A percentile compares a stretch with the other conserved stretches of the same genome.
Conservation (phyloP, 2,888 invertebrate genomes). For the Cyaniris semiargus region DNA sequence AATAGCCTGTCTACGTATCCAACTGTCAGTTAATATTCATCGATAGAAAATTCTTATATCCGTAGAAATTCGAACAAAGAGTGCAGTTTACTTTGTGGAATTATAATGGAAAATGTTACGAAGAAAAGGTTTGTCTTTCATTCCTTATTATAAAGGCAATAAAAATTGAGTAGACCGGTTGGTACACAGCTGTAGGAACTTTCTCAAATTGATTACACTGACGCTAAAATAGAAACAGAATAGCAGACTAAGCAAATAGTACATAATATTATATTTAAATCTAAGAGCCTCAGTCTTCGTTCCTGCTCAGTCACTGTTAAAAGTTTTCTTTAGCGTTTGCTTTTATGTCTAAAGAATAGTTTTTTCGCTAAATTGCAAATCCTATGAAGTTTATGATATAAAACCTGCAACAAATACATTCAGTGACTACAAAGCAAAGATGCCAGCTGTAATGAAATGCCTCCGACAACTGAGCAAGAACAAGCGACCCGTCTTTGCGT, state of each 20-base stretch:
- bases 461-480: conserved; percentile 29
- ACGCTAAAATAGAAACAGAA: no score
- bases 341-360: neutral
- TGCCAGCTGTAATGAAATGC: conserved; percentile 25
- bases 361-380: neutral
- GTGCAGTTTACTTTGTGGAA: neutral
- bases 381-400: neutral
- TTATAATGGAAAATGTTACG: neutral
- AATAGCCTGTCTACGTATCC: neutral
- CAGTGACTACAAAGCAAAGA: conserved; percentile 20
- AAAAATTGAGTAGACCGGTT: neutral
- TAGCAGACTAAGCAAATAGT: no score
- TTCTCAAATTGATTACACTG: no score
- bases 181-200: no score
- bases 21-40: conserved; percentile 2
- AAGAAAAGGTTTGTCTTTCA: neutral
- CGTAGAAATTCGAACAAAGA: neutral
- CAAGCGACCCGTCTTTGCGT: conserved; percentile 38
- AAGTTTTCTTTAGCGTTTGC: neutral
- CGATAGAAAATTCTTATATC: conserved; percentile 1
- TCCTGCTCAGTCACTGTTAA: neutral
- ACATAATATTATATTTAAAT: neutral
- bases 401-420: conserved; percentile 8
- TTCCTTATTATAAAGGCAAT: neutral
- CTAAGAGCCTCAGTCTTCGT: neutral